Conservation (phyloP, 92 coral and sea anemone species). For the Porites rus region DNA sequence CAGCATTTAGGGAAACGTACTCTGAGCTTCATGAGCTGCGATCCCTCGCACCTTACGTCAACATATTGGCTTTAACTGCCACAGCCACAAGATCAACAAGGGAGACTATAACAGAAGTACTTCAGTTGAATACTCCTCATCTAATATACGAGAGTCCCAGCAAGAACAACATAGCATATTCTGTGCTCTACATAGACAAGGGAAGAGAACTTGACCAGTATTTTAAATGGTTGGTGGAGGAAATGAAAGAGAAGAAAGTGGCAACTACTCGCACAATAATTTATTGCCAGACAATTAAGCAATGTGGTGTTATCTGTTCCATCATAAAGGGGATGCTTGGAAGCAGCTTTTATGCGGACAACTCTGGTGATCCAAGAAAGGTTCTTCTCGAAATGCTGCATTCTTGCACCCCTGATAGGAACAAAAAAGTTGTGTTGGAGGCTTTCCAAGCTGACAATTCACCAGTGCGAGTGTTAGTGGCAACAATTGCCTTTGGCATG, state of each 20-base stretch:
- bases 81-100: conserved; percentile 71
- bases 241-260: conserved; percentile 31
- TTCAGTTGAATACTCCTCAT: conserved; percentile 48
- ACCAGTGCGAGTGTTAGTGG: conserved; percentile 44
- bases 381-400: conserved; percentile 74
- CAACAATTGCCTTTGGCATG: conserved; percentile 83
- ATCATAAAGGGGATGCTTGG: conserved; percentile 65
- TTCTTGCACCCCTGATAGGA: conserved; percentile 56
- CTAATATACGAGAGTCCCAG: conserved; percentile 50
- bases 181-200: conserved; percentile 64
- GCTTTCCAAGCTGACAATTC: conserved; percentile 36
- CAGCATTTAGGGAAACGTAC: conserved; percentile 64
- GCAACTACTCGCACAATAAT: conserved; percentile 63
- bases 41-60: conserved; percentile 52
- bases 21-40: conserved; percentile 65
- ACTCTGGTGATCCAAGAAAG: conserved; percentile 20
- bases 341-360: conserved; percentile 20
- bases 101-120: conserved; percentile 49
- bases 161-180: conserved; percentile 64
- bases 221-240: conserved; percentile 71
- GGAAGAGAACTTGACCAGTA: conserved; percentile 50
- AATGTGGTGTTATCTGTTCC: conserved; percentile 61
- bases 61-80: conserved; percentile 70
- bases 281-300: conserved; percentile 78
- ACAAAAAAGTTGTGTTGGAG: conserved; percentile 48